Percentiles rank a stretch among this genome's conserved stretches.
These are phyloP conservation scores for Eira barbara DNA, from an alignment of 2,113 vertebrate species.

Conservation along the genomic window DNA sequence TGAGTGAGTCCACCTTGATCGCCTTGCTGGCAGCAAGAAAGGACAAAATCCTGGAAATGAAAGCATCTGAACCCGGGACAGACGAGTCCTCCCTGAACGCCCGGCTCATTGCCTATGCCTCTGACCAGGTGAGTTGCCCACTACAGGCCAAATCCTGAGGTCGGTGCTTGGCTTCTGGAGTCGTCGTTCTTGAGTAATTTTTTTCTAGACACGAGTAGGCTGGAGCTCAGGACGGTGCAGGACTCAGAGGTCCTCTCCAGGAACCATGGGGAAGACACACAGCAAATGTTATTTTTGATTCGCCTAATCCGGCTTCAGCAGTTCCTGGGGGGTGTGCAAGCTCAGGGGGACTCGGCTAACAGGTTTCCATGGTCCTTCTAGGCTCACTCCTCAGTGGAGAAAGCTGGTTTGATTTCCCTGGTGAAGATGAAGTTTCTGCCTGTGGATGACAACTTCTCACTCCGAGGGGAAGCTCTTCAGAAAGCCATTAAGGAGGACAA, in stretches of 20 bases:
- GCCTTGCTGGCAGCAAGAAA: slow-evolving; percentile 94
- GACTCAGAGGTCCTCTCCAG: neutral
- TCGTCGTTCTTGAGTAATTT: neutral
- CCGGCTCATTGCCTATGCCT: slow-evolving; percentile 92
- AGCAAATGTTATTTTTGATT: neutral
- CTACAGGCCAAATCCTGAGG: neutral
- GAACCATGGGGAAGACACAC: rapidly evolving
- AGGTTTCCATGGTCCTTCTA: slow-evolving; percentile 56
- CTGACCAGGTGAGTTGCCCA: slow-evolving; percentile 89
- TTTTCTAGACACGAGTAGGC: too few relatives aligned
- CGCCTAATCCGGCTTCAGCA: neutral
- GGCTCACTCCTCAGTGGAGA: slow-evolving; percentile 98
- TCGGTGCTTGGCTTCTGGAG: neutral
- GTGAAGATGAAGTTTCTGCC: slow-evolving; percentile 94
- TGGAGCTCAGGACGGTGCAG: neutral
- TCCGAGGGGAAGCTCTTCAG: slow-evolving; percentile 91
- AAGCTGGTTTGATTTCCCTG: slow-evolving; percentile 94
- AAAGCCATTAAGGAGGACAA: slow-evolving; percentile 92
- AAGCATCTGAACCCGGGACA: slow-evolving; percentile 79
- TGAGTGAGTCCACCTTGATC: slow-evolving; percentile 95
- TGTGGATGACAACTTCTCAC: slow-evolving; percentile 91
- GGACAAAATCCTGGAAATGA: slow-evolving; percentile 91
- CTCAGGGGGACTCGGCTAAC: neutral
- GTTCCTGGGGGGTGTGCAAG: neutral
- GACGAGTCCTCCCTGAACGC: slow-evolving; percentile 92